A percentile compares a stretch with the other conserved stretches of the same genome.
Conservation (phyloP, 2,797 vertebrate genomes). For the Gambusia yucatana region DNA sequence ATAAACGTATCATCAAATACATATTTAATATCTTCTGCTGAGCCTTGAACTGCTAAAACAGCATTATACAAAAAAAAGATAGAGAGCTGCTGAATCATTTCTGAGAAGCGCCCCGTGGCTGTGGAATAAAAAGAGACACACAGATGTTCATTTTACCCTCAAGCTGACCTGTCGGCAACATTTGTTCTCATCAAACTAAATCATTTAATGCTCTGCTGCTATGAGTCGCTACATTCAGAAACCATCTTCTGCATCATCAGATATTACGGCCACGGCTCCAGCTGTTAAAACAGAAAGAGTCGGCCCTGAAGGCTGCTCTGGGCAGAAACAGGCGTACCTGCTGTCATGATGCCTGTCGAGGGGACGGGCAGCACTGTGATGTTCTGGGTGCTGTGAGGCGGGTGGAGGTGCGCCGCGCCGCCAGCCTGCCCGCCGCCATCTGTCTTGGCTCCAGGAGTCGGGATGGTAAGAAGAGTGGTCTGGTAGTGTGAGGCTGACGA, state of each 20-base stretch:
- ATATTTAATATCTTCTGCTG: neutral
- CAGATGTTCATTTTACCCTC: conserved; percentile 23
- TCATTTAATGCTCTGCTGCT: conserved; percentile 14
- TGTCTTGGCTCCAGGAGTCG: conserved; percentile 86
- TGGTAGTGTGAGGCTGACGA: conserved; percentile 91
- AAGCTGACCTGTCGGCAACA: conserved; percentile 9
- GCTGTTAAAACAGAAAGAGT: neutral
- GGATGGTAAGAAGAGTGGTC: conserved; percentile 90
- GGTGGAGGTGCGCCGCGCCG: conserved; percentile 83
- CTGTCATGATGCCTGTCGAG: conserved; percentile 95
- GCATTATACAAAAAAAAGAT: neutral
- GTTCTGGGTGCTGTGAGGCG: conserved; percentile 92
- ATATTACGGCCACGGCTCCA: neutral
- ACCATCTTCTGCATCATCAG: conserved; percentile 2
- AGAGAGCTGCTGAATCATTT: neutral
- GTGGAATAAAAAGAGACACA: conserved; percentile 12
- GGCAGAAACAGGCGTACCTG: conserved; percentile 80
- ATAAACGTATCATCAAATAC: neutral
- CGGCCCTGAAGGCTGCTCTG: neutral
- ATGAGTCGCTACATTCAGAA: conserved; percentile 8
- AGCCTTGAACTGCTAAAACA: conserved; percentile 10
- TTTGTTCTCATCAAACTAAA: conserved; percentile 27
- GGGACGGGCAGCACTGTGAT: conserved; percentile 95
- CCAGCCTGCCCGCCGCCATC: conserved; percentile 72
- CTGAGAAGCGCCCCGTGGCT: conserved; percentile 33